Evolutionary conservation across 2,888 invertebrate species (phyloP).

Genomic region (Lithophane leautieri): DNA sequence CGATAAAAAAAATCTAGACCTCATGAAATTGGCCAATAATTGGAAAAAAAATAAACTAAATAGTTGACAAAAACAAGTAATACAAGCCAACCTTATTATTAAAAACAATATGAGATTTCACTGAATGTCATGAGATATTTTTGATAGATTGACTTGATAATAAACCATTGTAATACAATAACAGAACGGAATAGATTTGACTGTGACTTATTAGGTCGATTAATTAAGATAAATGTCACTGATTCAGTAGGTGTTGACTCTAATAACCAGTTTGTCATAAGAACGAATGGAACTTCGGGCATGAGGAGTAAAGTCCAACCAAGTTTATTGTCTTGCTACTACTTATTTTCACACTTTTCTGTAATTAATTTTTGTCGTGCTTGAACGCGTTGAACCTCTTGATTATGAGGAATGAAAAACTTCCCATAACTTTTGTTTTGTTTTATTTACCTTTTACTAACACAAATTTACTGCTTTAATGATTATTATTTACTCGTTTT

Average conservation of each 20-base stretch:
- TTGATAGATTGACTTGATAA: conserved; percentile 40
- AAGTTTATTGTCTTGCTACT: not conserved
- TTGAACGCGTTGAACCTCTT: not conserved
- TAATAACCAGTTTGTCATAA: conserved; percentile 31
- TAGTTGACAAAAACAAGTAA: conserved; percentile 43
- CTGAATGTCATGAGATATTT: conserved; percentile 45
- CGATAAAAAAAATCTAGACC: conserved; percentile 11
- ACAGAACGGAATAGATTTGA: conserved; percentile 45
- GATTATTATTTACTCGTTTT: conserved; percentile 1
- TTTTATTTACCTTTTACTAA: not conserved
- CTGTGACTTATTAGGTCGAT: conserved; percentile 58
- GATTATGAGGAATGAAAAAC: not conserved
- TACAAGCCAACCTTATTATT: conserved; percentile 20
- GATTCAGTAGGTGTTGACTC: conserved; percentile 23
- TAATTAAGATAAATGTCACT: conserved; percentile 62
- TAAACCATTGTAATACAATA: conserved; percentile 45
- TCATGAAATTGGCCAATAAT: conserved; percentile 12
- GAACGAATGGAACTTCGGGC: not conserved
- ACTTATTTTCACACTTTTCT: not conserved
- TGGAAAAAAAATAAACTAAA: conserved; percentile 13
- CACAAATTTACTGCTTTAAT: not conserved
- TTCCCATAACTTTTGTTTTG: not conserved
- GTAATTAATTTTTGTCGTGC: not conserved
- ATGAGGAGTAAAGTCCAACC: not conserved
- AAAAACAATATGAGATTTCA: conserved; percentile 39